Evolutionary conservation across 2,888 invertebrate species (phyloP), one percentile per base, ranked within the genome.

Genomic region (Coecobrya sp.): DNA sequence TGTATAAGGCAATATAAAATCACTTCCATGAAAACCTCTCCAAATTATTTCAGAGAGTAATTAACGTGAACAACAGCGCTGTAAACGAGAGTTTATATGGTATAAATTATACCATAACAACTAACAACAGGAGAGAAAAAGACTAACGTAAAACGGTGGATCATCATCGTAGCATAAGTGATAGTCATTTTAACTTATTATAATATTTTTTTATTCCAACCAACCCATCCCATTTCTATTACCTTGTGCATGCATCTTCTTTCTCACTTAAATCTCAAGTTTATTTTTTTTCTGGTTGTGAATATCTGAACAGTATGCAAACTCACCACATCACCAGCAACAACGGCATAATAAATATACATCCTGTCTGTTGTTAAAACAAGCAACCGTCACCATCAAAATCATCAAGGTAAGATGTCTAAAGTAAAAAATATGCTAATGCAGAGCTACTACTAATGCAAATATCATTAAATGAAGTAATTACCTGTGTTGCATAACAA

Each of bases 401-500:
- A 52, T 70, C 73, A 73, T 86, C 89, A 89, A 89, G 89, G 89
- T 89, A 25, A 89, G 82, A 73, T 42, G 73, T 73, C 73, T 73
- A 73, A 73, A 73, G 42, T 3, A 25, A 42, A 42, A 42, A 73
- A 73, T 49, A 89, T 81, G 82, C 89, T 82, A 89, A 89, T 89
- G 82, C 55, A 19, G n/a, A n/a, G n/a, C 73, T 45, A 73, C 73
- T 42, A 42, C n/a, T 73, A 73, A 73, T 73, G 73, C 42, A 73
- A 73, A 73, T 45, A 73, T 42, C 45, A 73, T 73, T 73, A 73
- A 73, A 73, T 73, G 70, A 81, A 68, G 89, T 89, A 89, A 89
- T 89, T 89, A 89, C 89, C 82, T 89, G 89, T 82, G 59, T 89
- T 89, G 89, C 89, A 89, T 89, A 82, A 89, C 52, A 82, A 89